Evolutionary conservation across 2,797 vertebrate genomes (phyloP), one percentile per base, ranked within the genome.

Genomic region (Molossus molossus): DNA sequence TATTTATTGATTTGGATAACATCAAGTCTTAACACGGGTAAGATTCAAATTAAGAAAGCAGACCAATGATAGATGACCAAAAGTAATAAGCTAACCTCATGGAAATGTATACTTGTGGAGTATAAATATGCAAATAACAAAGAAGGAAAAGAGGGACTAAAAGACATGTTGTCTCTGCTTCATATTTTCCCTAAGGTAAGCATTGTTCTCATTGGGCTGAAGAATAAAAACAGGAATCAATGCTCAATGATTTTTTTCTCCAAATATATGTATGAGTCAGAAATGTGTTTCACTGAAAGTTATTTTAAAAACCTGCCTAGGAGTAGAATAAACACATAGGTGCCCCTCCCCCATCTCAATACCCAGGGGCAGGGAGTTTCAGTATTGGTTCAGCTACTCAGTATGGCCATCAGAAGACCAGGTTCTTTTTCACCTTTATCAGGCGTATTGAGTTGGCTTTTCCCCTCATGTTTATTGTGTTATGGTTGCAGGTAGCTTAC

Each of bases 201-300:
- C 40, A 73, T 69, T 77, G 45, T 20, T 92, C 81, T 94, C 45
- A 69, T 5, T 64, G 76, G 80, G 60, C 33, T 75, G 18, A 60
- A 91, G 53, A 45, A 89, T 81, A 55, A 90, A 86, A 87, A 9
- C 27, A 85, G 40, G 21, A 69, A 96, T 92, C 94, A 69, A 94
- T 96, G 79, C 12, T 40, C 82, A 76, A 64, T 82, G 76, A 55
- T 60, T 77, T 90, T 73, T 70, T 25, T 73, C 53, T 91, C 83
- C 91, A 93, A 94, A 90, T 94, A 58, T 84, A 33, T 76, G 58
- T 76, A 7, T 95, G 62, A 90, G 20, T 77, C 92, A 94, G 20
- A 75, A 93, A 77, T 79, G 53, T 50, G 79, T 94, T 96, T 91
- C 81, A 76, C 18, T 82, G 9, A 23, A 45, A 58, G 55, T 58